A percentile compares a stretch with the other conserved stretches of the same genome.
These are phyloP conservation scores for Hylaeus volcanicus DNA, from an alignment of 1,140 invertebrate species.

Conservation along the genomic window DNA sequence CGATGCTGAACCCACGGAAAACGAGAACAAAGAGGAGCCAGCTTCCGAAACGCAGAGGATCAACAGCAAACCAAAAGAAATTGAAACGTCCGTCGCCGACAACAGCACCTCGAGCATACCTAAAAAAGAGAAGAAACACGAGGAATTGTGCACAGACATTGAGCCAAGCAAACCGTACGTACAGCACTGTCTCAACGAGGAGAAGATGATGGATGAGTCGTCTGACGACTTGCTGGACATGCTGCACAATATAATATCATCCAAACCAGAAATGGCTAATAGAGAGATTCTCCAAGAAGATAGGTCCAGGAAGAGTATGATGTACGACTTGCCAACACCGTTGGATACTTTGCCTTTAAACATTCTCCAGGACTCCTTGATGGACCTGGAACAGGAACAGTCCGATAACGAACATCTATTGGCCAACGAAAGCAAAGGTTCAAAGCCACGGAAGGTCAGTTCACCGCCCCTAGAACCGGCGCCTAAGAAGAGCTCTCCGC, in stretches of 20 bases:
- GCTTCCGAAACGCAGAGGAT: slow-evolving; percentile 57
- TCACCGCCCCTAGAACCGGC: slow-evolving; percentile 20
- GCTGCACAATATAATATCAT: slow-evolving; percentile 84
- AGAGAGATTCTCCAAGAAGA: slow-evolving; percentile 68
- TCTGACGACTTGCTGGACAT: slow-evolving; percentile 86
- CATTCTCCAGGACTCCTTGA: slow-evolving; percentile 76
- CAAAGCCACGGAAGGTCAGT: slow-evolving; percentile 44
- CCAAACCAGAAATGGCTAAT: slow-evolving; percentile 78
- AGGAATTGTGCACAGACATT: slow-evolving; percentile 57
- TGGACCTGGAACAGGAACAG: slow-evolving; percentile 73
- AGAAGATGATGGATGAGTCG: slow-evolving; percentile 79
- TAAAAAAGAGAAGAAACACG: slow-evolving; percentile 51
- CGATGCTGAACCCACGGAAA: slow-evolving; percentile 70
- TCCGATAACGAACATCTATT: slow-evolving; percentile 56
- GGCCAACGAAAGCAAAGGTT: slow-evolving; percentile 50
- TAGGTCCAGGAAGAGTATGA: slow-evolving; percentile 71
- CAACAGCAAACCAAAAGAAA: slow-evolving; percentile 62
- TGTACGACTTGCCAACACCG: slow-evolving; percentile 77
- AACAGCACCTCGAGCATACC: not conserved
- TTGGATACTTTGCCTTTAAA: slow-evolving; percentile 76
- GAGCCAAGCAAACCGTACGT: slow-evolving; percentile 62
- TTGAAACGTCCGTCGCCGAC: slow-evolving; percentile 39
- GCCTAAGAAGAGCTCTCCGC: slow-evolving; percentile 56
- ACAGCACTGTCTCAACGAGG: slow-evolving; percentile 54
- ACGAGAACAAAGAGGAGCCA: slow-evolving; percentile 68